Conservation (phyloP, 2,113 vertebrate genomes). For the Promerops cafer region DNA sequence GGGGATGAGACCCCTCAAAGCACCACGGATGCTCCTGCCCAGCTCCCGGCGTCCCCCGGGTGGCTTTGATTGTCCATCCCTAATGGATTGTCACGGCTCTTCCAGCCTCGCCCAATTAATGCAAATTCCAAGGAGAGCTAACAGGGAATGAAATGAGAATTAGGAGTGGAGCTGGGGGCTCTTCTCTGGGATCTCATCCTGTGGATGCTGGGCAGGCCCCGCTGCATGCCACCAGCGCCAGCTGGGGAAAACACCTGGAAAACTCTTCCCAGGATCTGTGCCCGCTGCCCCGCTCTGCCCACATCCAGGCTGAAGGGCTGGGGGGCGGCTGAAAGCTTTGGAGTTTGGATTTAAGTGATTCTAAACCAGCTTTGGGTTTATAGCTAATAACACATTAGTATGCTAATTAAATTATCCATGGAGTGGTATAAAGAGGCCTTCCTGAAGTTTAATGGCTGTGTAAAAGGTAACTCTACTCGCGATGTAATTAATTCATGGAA, state of each 20-base stretch:
- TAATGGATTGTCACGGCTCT: neutral
- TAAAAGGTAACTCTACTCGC: slow-evolving; percentile 67
- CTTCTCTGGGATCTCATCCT: fast-evolving
- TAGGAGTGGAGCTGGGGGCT: neutral
- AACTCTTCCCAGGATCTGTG: neutral
- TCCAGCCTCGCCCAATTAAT: neutral
- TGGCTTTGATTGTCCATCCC: neutral
- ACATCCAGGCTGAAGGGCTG: neutral
- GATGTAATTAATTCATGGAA: slow-evolving; percentile 72
- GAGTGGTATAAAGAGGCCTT: slow-evolving; percentile 68
- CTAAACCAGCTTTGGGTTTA: slow-evolving; percentile 63
- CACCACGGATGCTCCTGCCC: neutral
- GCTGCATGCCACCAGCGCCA: neutral
- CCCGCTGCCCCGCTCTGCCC: fast-evolving
- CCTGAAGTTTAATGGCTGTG: slow-evolving; percentile 71
- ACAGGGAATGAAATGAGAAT: neutral
- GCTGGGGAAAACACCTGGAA: neutral
- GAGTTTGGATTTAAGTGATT: slow-evolving; percentile 61
- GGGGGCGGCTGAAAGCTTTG: slow-evolving; percentile 15
- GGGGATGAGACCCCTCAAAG: neutral
- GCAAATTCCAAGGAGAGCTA: neutral
- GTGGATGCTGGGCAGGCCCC: neutral
- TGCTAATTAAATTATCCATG: slow-evolving; percentile 71
- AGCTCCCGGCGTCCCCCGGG: neutral
- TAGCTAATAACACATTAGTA: slow-evolving; percentile 67